Evolutionary conservation across 1,140 invertebrate genomes (phyloP).

Genomic region (Stegodyphus mimosarum): DNA sequence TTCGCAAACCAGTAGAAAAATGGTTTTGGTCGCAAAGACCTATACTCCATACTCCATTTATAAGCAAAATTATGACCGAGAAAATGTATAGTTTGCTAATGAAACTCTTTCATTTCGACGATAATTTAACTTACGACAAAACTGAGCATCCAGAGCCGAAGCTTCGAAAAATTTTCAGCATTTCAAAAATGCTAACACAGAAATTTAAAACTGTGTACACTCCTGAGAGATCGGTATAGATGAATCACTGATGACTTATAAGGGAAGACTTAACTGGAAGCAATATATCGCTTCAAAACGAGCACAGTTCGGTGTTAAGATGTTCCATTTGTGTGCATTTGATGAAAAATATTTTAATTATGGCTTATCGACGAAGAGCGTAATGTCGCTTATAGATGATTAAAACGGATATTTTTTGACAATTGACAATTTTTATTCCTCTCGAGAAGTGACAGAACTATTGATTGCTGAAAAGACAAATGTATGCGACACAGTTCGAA

Average conservation of each 20-base stretch:
- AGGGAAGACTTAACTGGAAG: not conserved
- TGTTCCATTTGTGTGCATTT: slow-evolving; percentile 1
- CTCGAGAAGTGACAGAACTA: not conserved
- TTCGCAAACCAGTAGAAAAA: too few relatives aligned
- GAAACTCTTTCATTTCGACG: slow-evolving; percentile 9
- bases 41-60: too few relatives aligned
- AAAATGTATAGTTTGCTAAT: not conserved
- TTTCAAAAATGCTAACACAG: not conserved
- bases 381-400: not conserved
- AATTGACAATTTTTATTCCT: slow-evolving; percentile 3
- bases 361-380: slow-evolving; percentile 4
- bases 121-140: not conserved
- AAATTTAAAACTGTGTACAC: not conserved
- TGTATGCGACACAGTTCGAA: not conserved
- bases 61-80: not conserved
- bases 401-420: not conserved
- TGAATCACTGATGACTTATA: not conserved
- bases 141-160: not conserved
- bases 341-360: not conserved
- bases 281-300: slow-evolving; percentile 6
- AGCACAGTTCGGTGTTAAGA: not conserved
- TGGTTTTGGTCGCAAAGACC: too few relatives aligned
- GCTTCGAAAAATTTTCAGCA: not conserved
- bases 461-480: not conserved
- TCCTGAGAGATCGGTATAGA: not conserved